Evolutionary conservation across 2,113 vertebrate genomes (phyloP), one percentile per base, ranked within the genome.

Genomic region (Perccottus glenii): DNA sequence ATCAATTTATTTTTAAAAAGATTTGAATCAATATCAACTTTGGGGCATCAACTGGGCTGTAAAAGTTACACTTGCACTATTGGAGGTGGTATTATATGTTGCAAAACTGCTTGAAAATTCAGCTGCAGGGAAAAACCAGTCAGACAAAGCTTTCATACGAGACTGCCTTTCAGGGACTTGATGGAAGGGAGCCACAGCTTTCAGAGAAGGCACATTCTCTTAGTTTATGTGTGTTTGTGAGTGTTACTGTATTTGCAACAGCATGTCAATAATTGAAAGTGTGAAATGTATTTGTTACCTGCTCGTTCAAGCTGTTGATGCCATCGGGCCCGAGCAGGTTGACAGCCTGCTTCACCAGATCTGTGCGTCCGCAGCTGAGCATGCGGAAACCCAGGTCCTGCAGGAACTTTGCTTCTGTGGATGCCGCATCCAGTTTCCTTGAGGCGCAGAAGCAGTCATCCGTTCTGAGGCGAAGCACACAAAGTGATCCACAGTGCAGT

Each of bases 311-410:
- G 92, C 95, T 97, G 94, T 99, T 98, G 91, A 99, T 97, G 36
- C 98, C 97, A 38, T 98, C 95, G 0, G 95, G 94, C 3, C 98
- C 98, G 53, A 99, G 93, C 78, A 99, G 90, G 70, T 94, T 94
- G 84, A 96, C 95, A 1, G 98, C 98, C 85, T 99, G 98, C 79
- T 98, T 98, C 73, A 99, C 98, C 78, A 99, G 90, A 88, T 99
- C 97, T 0, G 97, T 99, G 74, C 98, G 93, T 55, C 98, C 98
- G 3, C 98, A 99, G 92, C 96, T 99, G 79, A 99, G 94, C 98
- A 99, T 99, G 45, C 97, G 94, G 88, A 99, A 99, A n/a, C 97
- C 98, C 81, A 99, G 90, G 84, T 98, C 97, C 82, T 99, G 98
- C 86, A 98, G 95, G 90, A 99, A 99, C 88, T 98, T 98, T 0